phyloP scores from a whole-genome alignment of 2,797 vertebrate species.

The Gephyroberyx darwinii region DNA sequence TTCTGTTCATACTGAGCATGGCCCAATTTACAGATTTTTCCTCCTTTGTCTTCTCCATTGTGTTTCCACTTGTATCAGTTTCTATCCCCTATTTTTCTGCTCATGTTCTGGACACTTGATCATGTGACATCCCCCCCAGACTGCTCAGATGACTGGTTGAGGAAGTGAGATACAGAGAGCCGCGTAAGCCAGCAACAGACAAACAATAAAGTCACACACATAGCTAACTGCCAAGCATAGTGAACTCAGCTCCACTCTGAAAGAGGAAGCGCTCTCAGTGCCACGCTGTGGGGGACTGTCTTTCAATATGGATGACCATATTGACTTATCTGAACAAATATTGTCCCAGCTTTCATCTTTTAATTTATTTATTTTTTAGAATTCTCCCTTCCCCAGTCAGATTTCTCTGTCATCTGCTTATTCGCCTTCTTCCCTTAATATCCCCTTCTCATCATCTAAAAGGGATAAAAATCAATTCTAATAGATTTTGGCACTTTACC shows the following conservation, averaged over 20 bases:
- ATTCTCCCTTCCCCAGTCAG: neutral
- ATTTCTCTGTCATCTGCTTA: neutral
- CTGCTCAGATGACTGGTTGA: slow-evolving; percentile 7
- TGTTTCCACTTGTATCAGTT: neutral
- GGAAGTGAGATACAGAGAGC: slow-evolving; percentile 9
- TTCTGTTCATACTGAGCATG: no score
- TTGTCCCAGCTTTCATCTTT: neutral
- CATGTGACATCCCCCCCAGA: slow-evolving; percentile 16
- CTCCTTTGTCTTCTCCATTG: no score
- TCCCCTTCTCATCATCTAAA: slow-evolving; percentile 21
- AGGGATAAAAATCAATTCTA: slow-evolving; percentile 54
- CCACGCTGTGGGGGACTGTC: neutral
- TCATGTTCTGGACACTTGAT: neutral
- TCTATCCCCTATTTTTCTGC: neutral
- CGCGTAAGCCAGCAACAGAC: neutral
- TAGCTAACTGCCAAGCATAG: neutral
- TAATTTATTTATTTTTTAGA: neutral
- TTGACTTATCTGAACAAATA: slow-evolving; percentile 4
- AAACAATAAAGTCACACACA: neutral
- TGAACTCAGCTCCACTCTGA: neutral
- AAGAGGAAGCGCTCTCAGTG: neutral
- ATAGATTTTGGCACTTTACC: slow-evolving; percentile 45
- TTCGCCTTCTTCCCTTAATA: slow-evolving; percentile 4
- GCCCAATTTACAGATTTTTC: no score
- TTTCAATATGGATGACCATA: neutral